Evolutionary conservation across 2,113 vertebrate species (phyloP), one percentile per base, ranked within the genome.

Genomic region (Taxidea taxus): DNA sequence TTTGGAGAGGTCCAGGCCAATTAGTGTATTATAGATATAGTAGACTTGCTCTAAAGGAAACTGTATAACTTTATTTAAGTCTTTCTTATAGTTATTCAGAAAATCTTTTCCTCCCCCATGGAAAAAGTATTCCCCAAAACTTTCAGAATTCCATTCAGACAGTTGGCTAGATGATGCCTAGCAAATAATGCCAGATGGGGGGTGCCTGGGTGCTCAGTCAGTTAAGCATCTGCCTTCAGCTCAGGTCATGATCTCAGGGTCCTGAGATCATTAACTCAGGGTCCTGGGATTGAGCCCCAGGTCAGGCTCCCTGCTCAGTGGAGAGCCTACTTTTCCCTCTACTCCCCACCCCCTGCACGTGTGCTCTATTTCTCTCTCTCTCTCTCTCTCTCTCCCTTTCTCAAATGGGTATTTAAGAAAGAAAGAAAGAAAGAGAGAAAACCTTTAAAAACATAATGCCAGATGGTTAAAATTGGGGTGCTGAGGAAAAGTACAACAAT

Each of bases 81-180:
- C 39, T 78, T 90, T 25, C 60, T 39, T 54, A 78, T 1, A 23
- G 11, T 90, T 82, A 66, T 29, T 58, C 34, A 80, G 34, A 78
- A 31, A 75, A 47, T 0, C 0, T 42, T 90, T 84, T 42, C 21
- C 18, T 78, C 27, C 4, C 13, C 2, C 18, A 9, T 29, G 34
- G 21, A 91, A 80, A 92, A 15, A 37, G 39, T 64, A 10, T 74
- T 70, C 87, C 11, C 78, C 68, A 21, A 92, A 91, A 74, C 3
- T 66, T n/a, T n/a, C n/a, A n/a, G n/a, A n/a, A n/a, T 86, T 90
- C 6, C 12, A 72, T 84, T 96, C 42, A 84, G 82, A 90, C 93
- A 72, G 42, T 49, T 25, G 62, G 21, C 37, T 88, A 70, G 15
- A 42, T 85, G 37, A 75, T 42, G n/a, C 10, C 25, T 95, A 51